A percentile compares a stretch with the other conserved stretches of the same genome.
Conservation (phyloP, 2,113 vertebrate genomes). For the Perca flavescens region DNA sequence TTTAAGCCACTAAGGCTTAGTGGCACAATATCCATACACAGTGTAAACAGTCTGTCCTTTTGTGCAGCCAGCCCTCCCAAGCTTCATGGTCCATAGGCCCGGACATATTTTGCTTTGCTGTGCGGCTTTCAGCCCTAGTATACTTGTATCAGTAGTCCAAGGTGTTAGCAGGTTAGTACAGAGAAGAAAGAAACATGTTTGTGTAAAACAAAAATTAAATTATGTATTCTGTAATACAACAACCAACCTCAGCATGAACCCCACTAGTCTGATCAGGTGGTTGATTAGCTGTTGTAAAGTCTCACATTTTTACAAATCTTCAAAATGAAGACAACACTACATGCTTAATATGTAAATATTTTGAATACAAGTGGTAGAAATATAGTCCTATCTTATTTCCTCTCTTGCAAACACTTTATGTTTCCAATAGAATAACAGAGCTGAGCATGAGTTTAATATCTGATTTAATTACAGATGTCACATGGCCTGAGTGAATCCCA, state of each 20-base stretch:
- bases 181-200: background rate
- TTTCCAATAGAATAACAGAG: background rate
- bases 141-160: background rate
- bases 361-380: background rate
- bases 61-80: constrained; percentile 1
- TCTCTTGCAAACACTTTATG: background rate
- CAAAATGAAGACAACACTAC: background rate
- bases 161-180: background rate
- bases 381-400: background rate
- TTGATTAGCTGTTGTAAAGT: background rate
- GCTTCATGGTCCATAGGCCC: background rate
- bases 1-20: background rate
- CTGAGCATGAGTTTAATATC: constrained; percentile 10
- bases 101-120: background rate
- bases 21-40: background rate
- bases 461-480: constrained; percentile 21
- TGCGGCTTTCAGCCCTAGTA: background rate
- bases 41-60: constrained; percentile 17
- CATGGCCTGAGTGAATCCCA: constrained; percentile 1
- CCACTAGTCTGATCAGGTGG: background rate
- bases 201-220: background rate
- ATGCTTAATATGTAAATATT: background rate
- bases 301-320: background rate
- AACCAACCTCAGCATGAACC: background rate
- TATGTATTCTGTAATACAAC: background rate